Conservation (phyloP, 2,113 vertebrate species). For the Charina bottae region DNA sequence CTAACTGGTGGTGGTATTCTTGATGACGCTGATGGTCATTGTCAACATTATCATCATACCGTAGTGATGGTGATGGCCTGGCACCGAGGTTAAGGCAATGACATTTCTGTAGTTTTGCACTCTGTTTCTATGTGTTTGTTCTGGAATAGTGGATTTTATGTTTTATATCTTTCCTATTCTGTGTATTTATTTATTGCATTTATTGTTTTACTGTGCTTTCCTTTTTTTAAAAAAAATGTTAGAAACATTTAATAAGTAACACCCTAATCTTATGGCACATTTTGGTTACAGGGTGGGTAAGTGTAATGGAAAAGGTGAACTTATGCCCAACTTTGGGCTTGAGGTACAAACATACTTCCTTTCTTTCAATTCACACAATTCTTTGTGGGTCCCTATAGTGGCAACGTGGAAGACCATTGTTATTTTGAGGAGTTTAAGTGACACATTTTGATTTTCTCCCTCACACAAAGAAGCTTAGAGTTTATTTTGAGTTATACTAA, state of each 20-base stretch:
- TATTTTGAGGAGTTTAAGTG: no score
- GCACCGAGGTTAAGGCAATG: neutral
- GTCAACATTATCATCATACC: neutral
- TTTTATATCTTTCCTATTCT: neutral
- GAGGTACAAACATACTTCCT: neutral
- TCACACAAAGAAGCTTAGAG: no score
- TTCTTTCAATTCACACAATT: neutral
- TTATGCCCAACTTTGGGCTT: neutral
- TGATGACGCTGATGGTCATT: neutral
- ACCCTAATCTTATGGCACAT: neutral
- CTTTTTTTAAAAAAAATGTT: neutral
- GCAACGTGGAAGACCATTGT: no score
- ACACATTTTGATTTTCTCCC: no score
- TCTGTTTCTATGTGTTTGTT: neutral
- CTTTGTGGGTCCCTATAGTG: neutral
- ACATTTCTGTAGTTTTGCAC: neutral
- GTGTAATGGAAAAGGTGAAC: neutral
- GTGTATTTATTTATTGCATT: neutral
- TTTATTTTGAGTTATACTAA: no score
- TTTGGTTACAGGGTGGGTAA: neutral
- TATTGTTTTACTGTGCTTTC: neutral
- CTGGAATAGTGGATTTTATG: neutral
- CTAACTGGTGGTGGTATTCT: neutral
- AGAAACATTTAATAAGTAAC: neutral
- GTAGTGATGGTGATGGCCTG: neutral